A percentile compares a stretch with the other conserved stretches of the same genome.
Evolutionary conservation across 2,888 invertebrate genomes (phyloP).

Genomic region (Meandrusa payeni): DNA sequence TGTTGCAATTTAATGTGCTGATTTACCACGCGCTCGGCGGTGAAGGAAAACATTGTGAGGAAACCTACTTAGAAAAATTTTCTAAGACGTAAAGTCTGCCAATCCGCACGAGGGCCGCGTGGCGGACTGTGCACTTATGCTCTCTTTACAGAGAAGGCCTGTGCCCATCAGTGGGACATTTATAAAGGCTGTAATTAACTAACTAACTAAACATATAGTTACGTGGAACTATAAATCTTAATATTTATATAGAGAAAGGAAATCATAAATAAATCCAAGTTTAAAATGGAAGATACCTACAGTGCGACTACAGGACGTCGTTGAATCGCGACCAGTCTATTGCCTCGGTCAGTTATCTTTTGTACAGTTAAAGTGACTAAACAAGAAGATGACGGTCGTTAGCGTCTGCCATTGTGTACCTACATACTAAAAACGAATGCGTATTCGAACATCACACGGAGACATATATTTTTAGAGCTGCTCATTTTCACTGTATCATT

Average conservation of each 20-base stretch:
- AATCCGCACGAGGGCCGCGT: too few relatives aligned
- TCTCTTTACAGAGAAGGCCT: too few relatives aligned
- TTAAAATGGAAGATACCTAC: constrained; percentile 40
- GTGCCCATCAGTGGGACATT: too few relatives aligned
- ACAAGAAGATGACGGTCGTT: constrained; percentile 60
- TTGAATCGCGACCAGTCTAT: constrained; percentile 52
- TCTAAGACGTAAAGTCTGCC: too few relatives aligned
- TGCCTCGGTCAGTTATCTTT: constrained; percentile 47
- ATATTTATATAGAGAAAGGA: constrained; percentile 35
- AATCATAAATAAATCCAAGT: constrained; percentile 47
- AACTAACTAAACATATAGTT: neutral
- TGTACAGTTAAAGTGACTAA: constrained; percentile 62
- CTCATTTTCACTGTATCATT: too few relatives aligned
- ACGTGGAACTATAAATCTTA: constrained; percentile 13
- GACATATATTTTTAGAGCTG: too few relatives aligned
- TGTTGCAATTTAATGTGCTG: too few relatives aligned
- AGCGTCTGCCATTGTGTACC: constrained; percentile 47
- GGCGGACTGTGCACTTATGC: too few relatives aligned
- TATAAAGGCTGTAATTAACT: too few relatives aligned
- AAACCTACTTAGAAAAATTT: too few relatives aligned
- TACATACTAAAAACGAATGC: constrained; percentile 20
- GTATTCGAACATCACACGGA: constrained; percentile 8
- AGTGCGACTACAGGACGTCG: constrained; percentile 62
- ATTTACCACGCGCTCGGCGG: too few relatives aligned
- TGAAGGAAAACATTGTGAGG: too few relatives aligned